Conservation (phyloP, 2,888 invertebrate genomes). For the Melanotus villosus region DNA sequence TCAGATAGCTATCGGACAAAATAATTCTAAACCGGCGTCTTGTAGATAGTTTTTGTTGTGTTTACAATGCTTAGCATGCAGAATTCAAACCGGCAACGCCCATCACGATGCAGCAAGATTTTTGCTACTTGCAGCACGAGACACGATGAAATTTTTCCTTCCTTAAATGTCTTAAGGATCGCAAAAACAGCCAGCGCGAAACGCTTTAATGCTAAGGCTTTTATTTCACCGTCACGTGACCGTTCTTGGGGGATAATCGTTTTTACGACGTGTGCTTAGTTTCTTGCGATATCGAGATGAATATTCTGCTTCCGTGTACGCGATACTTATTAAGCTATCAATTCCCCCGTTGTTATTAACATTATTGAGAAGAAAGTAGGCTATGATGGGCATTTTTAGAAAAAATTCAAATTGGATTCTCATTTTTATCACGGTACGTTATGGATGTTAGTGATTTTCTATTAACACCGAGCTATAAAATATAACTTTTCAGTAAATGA, state of each 20-base stretch:
- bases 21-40: constrained; percentile 43
- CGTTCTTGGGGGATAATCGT: constrained; percentile 6
- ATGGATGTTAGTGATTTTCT: constrained; percentile 30
- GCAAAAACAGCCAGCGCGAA: constrained; percentile 31
- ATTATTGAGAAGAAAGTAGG: constrained; percentile 44
- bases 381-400: constrained; percentile 27
- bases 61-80: constrained; percentile 53
- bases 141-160: constrained; percentile 46
- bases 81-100: constrained; percentile 54
- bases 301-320: constrained; percentile 39
- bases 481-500: constrained; percentile 9
- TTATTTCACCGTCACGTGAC: background rate
- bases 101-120: constrained; percentile 52
- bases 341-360: constrained; percentile 40
- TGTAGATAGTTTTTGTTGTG: constrained; percentile 38
- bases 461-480: constrained; percentile 14
- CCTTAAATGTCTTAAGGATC: constrained; percentile 42
- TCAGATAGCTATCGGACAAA: constrained; percentile 41
- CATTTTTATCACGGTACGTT: constrained; percentile 26
- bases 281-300: constrained; percentile 7
- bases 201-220: constrained; percentile 8
- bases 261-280: constrained; percentile 21
- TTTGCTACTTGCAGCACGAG: constrained; percentile 41
- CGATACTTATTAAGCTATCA: constrained; percentile 38
- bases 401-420: constrained; percentile 32